These are phyloP conservation scores for Lepus europaeus DNA, from an alignment of 2,113 vertebrate species.

Conservation along the genomic window DNA sequence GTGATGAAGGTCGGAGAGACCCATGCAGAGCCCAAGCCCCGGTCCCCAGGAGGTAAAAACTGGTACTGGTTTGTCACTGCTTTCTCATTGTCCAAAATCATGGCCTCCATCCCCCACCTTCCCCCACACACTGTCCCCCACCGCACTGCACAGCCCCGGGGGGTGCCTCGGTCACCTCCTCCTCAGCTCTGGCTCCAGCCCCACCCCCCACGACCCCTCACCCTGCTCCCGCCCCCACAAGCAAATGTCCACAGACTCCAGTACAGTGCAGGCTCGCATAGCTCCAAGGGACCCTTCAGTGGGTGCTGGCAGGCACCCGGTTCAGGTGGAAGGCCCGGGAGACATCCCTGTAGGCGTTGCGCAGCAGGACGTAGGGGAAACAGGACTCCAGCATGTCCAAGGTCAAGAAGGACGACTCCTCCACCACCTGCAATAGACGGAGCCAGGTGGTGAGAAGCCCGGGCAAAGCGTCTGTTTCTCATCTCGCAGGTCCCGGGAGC, in stretches of 20 bases:
- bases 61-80: background rate
- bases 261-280: background rate
- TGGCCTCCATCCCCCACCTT: background rate
- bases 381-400: slow-evolving; percentile 95
- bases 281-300: slow-evolving; percentile 68
- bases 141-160: background rate
- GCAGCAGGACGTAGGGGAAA: slow-evolving; percentile 95
- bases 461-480: background rate
- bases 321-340: slow-evolving; percentile 86
- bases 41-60: slow-evolving; percentile 47
- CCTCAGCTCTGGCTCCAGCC: background rate
- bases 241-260: slow-evolving; percentile 20
- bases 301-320: slow-evolving; percentile 67
- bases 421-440: slow-evolving; percentile 90
- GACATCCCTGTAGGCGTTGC: slow-evolving; percentile 95
- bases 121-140: background rate
- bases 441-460: slow-evolving; percentile 26
- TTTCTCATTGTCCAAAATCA: slow-evolving; percentile 53
- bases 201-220: background rate
- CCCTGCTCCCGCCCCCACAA: slow-evolving; percentile 8
- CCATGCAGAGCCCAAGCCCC: slow-evolving; percentile 52
- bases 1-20: slow-evolving; percentile 71
- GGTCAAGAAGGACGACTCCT: slow-evolving; percentile 94
- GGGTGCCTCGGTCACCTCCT: background rate
- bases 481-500: background rate